Conservation (phyloP, 2,888 invertebrate genomes). For the Xestobium rufovillosum region DNA sequence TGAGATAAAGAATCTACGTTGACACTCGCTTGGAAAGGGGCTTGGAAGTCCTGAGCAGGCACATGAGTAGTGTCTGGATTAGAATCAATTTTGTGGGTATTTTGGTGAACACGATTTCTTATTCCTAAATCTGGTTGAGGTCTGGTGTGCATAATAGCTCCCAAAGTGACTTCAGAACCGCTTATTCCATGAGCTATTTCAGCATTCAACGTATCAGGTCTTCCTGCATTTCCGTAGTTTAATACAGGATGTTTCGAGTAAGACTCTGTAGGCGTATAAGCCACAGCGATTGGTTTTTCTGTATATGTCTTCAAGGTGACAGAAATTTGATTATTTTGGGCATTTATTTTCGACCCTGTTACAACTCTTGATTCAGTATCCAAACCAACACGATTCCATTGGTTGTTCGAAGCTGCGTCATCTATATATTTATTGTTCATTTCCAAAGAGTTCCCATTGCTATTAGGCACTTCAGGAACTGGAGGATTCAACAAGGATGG, state of each 20-base stretch:
- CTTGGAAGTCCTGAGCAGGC: constrained; percentile 54
- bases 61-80: constrained; percentile 29
- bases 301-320: constrained; percentile 42
- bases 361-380: constrained; percentile 44
- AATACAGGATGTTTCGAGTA: constrained; percentile 46
- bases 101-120: constrained; percentile 19
- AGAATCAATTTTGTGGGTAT: constrained; percentile 17
- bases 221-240: constrained; percentile 45
- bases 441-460: constrained; percentile 35
- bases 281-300: constrained; percentile 57
- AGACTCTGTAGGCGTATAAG: constrained; percentile 53
- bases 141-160: constrained; percentile 42
- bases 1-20: constrained; percentile 52
- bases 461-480: constrained; percentile 39
- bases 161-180: constrained; percentile 37
- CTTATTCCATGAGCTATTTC: constrained; percentile 18
- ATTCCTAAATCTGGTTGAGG: constrained; percentile 24
- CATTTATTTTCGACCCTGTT: constrained; percentile 31
- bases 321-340: constrained; percentile 34
- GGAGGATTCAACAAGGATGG: constrained; percentile 38
- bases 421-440: constrained; percentile 34
- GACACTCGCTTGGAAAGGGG: constrained; percentile 61
- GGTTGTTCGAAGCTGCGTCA: constrained; percentile 32
- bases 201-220: constrained; percentile 38
- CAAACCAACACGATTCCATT: constrained; percentile 40